phyloP scores from a whole-genome alignment of 2,797 vertebrate genomes.

The Furcifer pardalis region DNA sequence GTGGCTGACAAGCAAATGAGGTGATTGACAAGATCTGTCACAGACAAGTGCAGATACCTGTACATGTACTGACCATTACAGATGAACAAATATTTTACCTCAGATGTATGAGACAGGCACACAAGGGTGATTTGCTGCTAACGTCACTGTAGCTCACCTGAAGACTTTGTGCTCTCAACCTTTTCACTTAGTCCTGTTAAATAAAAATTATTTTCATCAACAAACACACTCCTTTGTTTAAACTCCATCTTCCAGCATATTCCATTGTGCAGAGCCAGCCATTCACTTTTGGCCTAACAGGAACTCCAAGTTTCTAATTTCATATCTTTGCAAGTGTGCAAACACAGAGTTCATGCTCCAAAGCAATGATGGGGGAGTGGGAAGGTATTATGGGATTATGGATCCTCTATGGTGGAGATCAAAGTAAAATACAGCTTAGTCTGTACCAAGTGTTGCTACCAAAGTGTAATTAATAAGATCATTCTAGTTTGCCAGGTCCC shows the following conservation, averaged over 20 bases:
- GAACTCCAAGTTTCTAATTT: neutral
- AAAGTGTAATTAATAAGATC: neutral
- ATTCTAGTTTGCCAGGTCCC: neutral
- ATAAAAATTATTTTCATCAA: neutral
- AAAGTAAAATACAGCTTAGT: neutral
- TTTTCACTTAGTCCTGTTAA: neutral
- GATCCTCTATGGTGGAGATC: neutral
- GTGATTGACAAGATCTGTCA: neutral
- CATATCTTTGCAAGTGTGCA: neutral
- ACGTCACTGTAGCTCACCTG: neutral
- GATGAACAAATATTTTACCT: constrained; percentile 11
- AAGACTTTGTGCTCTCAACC: neutral
- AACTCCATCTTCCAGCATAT: neutral
- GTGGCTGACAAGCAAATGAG: too few relatives aligned
- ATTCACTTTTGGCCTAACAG: neutral
- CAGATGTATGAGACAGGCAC: neutral
- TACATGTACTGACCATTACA: neutral
- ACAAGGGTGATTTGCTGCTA: neutral
- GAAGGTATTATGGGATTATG: neutral
- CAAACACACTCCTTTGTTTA: neutral
- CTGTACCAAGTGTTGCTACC: neutral
- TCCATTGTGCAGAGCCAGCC: neutral
- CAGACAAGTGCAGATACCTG: neutral
- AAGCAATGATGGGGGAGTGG: too few relatives aligned
- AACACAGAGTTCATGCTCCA: too few relatives aligned